A percentile compares a stretch with the other conserved stretches of the same genome.
phyloP scores from a whole-genome alignment of 2,888 invertebrate genomes.

The Rotaria magnacalcarata region DNA sequence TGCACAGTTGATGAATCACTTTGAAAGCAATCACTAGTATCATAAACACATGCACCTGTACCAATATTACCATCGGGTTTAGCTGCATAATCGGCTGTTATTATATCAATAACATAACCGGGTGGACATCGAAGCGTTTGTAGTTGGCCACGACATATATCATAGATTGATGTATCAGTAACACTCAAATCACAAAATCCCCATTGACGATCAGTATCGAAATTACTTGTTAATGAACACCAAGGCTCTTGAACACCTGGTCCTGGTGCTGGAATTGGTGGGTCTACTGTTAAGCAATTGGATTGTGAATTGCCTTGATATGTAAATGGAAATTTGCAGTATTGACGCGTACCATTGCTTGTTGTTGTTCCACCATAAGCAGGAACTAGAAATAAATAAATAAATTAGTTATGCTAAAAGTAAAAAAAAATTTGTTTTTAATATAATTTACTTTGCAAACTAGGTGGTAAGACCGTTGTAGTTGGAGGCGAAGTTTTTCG shows the following conservation, averaged over 20 bases:
- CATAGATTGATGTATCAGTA: slow-evolving; percentile 35
- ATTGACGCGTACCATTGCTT: slow-evolving; percentile 35
- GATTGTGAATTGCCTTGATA: slow-evolving; percentile 37
- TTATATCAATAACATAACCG: slow-evolving; percentile 41
- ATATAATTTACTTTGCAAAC: neutral
- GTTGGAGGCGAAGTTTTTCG: neutral
- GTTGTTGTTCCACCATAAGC: slow-evolving; percentile 40
- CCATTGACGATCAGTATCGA: slow-evolving; percentile 41
- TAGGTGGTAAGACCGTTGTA: neutral
- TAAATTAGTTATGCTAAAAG: too few relatives aligned
- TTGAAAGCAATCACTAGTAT: slow-evolving; percentile 29
- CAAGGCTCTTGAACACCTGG: slow-evolving; percentile 1
- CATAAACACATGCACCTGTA: neutral
- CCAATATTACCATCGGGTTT: slow-evolving; percentile 35
- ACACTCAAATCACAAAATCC: slow-evolving; percentile 39
- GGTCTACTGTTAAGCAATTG: neutral
- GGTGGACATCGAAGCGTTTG: slow-evolving; percentile 36
- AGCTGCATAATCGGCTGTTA: slow-evolving; percentile 21
- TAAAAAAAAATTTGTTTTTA: too few relatives aligned
- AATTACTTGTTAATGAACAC: slow-evolving; percentile 45
- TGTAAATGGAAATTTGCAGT: slow-evolving; percentile 43
- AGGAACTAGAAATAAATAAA: slow-evolving; percentile 13
- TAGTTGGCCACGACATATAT: slow-evolving; percentile 35
- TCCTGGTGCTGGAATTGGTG: neutral
- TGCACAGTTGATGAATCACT: slow-evolving; percentile 21